Base-by-base conservation (phyloP, 2,888 invertebrate genomes). In the Polyommatus icarus region DNA sequence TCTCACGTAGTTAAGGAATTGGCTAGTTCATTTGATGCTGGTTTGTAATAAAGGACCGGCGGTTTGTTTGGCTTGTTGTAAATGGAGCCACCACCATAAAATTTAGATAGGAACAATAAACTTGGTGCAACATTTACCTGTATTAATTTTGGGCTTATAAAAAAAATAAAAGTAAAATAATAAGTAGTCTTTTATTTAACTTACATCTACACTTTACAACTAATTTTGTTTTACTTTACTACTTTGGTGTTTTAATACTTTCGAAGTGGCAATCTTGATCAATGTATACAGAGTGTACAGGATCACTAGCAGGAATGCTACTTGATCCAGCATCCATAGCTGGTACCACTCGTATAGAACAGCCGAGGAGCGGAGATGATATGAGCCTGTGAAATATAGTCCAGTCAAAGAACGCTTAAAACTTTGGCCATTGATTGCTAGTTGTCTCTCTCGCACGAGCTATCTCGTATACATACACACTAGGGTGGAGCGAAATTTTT, bases 311-410 rank as follows among this genome's bases (percentile, higher is more conserved):
- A 77, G 8, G 8, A 77, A 36, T 20, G 40, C 72, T 4, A 73
- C 6, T 73, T 73, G 77, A 20, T 77, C 77, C 0, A 85, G 71
- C 15, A 77, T 77, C 72, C 36, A 73, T 1, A 90, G 71, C 0
- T 85, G 85, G 0, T 71, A 77, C 59, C 81, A 82, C 3, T 89
- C 54, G 3, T 86, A 80, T 77, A 0, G 85, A 86, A 82, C 90
- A 89, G 80, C 90, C 89, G 2, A 85, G 88, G 57, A 87, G 89
- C 50, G 90, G 84, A 0, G 90, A 89, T 0, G 89, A 88, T 79
- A 0, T 89, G 90, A 0, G 88, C 87, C 0, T 90, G 36, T 36
- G 15, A 78, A 32, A 73, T 32, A 71, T 29, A 32, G 32, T 18
- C 36, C 36, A 36, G 36, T 36, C 36, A 54, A 71, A 67, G 78